Evolutionary conservation across 2,888 invertebrate genomes (phyloP).

Genomic region (Hoplodrina blanda): DNA sequence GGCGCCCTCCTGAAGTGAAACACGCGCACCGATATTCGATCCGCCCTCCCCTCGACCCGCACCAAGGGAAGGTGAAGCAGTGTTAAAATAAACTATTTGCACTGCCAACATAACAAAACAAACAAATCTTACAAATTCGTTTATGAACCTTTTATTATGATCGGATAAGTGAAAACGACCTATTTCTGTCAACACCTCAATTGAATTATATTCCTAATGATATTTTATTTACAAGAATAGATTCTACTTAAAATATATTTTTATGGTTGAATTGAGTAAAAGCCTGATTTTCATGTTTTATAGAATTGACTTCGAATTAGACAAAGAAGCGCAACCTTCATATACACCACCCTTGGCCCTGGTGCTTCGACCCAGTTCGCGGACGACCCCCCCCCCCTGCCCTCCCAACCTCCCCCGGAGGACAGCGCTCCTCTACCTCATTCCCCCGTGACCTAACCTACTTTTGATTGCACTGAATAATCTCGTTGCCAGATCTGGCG

Average conservation of each 20-base stretch:
- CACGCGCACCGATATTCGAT: conserved; percentile 56
- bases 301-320: conserved; percentile 66
- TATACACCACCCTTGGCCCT: conserved; percentile 88
- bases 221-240: not conserved
- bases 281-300: not conserved
- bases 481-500: conserved; percentile 68
- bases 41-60: conserved; percentile 60
- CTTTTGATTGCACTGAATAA: conserved; percentile 85
- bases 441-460: conserved; percentile 83
- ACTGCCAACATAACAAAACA: conserved; percentile 35
- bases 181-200: not conserved
- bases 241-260: not conserved
- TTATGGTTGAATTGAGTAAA: not conserved
- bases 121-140: conserved; percentile 21
- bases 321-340: conserved; percentile 86
- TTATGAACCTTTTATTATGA: not conserved
- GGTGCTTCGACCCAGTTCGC: conserved; percentile 86
- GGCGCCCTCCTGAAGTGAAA: conserved; percentile 70
- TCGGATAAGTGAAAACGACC: conserved; percentile 1
- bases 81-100: conserved; percentile 57
- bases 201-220: not conserved
- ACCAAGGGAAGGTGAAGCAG: conserved; percentile 61
- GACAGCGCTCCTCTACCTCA: conserved; percentile 63
- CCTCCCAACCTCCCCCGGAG: conserved; percentile 51
- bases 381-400: conserved; percentile 64